Evolutionary conservation across 2,113 vertebrate genomes (phyloP), one percentile per base, ranked within the genome.

Genomic region (Hyperopisus bebe): DNA sequence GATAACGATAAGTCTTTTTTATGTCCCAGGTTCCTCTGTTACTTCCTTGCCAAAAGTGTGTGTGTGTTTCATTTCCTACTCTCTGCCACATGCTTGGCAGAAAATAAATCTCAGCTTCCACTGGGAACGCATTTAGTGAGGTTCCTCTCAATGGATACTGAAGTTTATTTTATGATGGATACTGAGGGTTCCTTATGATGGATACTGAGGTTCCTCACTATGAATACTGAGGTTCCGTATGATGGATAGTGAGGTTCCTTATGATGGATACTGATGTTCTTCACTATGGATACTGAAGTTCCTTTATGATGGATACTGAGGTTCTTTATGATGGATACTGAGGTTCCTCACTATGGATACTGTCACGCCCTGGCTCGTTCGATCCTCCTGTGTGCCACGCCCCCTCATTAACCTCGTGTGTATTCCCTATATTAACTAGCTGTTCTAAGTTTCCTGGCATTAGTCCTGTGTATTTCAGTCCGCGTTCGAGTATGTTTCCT

Each of bases 1-100:
- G 42, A 89, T 89, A 77, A 51, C 31, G 27, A 77, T 51, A 77
- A 77, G 88, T 42, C 35, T 80, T 58, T 82, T 80, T 89, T 48
- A 82, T 35, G 70, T 77, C 88, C 42, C 39, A 42, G 35, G 31
- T 19, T 48, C 21, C 35, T 74, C 42, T n/a, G 42, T 74, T 17
- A 74, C 42, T 82, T 55, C 70, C 74, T 19, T 27, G n/a, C 35
- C 48, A 53, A 55, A 53, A 50, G 15, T 19, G 62, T 53, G n/a
- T 53, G 27, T n/a, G 24, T 17, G 46, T 35, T 86, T 85, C 74
- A 80, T 80, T 80, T 80, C 74, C 74, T 80, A 42, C 74, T 39
- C 31, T 80, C 74, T 80, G 19, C 82, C 27, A 42, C 42, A 85
- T 24, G 46, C n/a, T 47, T 48, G 21, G 24, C 47, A 50, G 83